A percentile compares a stretch with the other conserved stretches of the same genome.
These are phyloP conservation scores for Heliconius himera DNA, from an alignment of 1,140 invertebrate species.

Conservation along the genomic window DNA sequence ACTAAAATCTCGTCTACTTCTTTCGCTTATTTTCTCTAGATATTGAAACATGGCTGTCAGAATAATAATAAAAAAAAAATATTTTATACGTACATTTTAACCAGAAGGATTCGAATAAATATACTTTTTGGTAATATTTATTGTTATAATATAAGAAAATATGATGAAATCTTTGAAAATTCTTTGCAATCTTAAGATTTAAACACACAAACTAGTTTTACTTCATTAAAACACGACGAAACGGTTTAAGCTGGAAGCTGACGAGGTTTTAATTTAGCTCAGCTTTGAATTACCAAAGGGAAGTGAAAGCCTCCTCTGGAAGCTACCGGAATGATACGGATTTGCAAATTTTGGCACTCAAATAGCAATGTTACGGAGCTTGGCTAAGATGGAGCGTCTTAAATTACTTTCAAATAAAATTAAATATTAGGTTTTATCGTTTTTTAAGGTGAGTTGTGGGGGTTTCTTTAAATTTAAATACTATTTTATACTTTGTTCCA, in stretches of 20 bases:
- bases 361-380: slow-evolving; percentile 16
- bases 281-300: slow-evolving; percentile 44
- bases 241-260: slow-evolving; percentile 37
- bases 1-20: no score
- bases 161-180: neutral
- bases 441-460: neutral
- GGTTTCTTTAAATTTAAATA: neutral
- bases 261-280: slow-evolving; percentile 52
- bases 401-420: slow-evolving; percentile 13
- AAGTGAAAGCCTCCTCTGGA: slow-evolving; percentile 28
- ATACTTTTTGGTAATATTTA: no score
- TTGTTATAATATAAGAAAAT: neutral
- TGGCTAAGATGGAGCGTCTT: slow-evolving; percentile 17
- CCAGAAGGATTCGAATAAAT: no score
- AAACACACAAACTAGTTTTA: slow-evolving; percentile 30
- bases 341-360: slow-evolving; percentile 36
- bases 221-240: slow-evolving; percentile 34
- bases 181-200: slow-evolving; percentile 4
- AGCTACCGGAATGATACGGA: slow-evolving; percentile 29
- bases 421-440: neutral
- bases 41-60: no score
- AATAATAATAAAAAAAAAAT: no score
- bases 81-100: no score
- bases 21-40: no score
- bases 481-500: no score